Evolutionary conservation across 2,888 invertebrate species (phyloP).

Genomic region (Frankliniella fusca): DNA sequence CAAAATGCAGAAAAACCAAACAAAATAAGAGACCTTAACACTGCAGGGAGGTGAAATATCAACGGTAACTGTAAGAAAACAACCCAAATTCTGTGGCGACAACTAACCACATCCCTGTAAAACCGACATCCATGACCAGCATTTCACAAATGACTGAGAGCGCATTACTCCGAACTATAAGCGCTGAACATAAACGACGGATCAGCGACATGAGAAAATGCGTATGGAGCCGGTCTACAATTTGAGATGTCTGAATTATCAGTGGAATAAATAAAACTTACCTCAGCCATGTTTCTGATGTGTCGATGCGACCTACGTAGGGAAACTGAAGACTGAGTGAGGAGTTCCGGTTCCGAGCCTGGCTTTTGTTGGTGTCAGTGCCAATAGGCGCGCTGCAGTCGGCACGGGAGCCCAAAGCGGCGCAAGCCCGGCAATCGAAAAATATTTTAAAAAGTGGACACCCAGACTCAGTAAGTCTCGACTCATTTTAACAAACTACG

Average conservation of each 20-base stretch:
- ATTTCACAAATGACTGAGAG: neutral
- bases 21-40: neutral
- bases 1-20: neutral
- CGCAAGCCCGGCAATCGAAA: no score
- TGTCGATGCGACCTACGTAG: slow-evolving; percentile 27
- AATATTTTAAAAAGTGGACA: no score
- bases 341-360: neutral
- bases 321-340: neutral
- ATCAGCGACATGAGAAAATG: neutral
- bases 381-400: no score
- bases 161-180: neutral
- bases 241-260: neutral
- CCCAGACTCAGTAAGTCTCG: no score
- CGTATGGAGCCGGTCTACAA: neutral
- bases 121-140: neutral
- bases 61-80: neutral
- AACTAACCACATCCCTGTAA: neutral
- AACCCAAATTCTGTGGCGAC: neutral
- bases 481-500: no score
- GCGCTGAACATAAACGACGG: neutral
- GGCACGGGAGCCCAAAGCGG: no score
- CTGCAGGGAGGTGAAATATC: neutral
- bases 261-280: slow-evolving; percentile 27
- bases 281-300: slow-evolving; percentile 21
- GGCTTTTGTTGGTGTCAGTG: neutral